These are phyloP conservation scores for Oophaga pumilio DNA, from an alignment of 2,113 vertebrate genomes.

Conservation along the genomic window DNA sequence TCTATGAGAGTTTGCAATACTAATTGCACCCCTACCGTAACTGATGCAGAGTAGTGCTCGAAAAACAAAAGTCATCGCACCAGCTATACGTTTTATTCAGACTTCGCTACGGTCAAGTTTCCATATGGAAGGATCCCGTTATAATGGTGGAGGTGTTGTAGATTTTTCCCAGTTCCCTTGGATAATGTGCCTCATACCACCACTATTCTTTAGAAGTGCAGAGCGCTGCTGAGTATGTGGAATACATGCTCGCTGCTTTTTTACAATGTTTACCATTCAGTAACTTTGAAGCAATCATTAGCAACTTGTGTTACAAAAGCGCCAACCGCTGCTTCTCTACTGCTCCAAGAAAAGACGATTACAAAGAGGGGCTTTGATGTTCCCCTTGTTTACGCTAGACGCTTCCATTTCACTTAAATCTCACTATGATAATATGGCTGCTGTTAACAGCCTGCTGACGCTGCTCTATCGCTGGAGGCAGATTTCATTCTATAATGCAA, in stretches of 20 bases:
- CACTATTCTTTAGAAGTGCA: not conserved
- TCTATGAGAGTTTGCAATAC: no score
- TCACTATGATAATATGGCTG: conserved; percentile 13
- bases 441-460: conserved; percentile 3
- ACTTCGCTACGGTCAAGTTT: not conserved
- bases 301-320: conserved; percentile 2
- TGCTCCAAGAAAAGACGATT: conserved; percentile 12
- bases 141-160: not conserved
- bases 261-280: conserved; percentile 25
- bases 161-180: not conserved
- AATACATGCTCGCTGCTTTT: conserved; percentile 15
- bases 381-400: conserved; percentile 24
- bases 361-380: conserved; percentile 20
- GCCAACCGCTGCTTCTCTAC: conserved; percentile 5
- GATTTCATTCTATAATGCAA: conserved; percentile 10
- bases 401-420: conserved; percentile 18
- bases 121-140: not conserved
- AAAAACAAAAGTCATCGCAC: not conserved
- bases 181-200: not conserved
- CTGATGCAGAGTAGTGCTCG: no score
- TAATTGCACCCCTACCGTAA: no score
- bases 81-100: not conserved
- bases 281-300: conserved; percentile 36
- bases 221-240: not conserved
- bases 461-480: conserved; percentile 1